phyloP scores from a whole-genome alignment of 2,888 invertebrate genomes.

The Macrosoma leucophasiata region DNA sequence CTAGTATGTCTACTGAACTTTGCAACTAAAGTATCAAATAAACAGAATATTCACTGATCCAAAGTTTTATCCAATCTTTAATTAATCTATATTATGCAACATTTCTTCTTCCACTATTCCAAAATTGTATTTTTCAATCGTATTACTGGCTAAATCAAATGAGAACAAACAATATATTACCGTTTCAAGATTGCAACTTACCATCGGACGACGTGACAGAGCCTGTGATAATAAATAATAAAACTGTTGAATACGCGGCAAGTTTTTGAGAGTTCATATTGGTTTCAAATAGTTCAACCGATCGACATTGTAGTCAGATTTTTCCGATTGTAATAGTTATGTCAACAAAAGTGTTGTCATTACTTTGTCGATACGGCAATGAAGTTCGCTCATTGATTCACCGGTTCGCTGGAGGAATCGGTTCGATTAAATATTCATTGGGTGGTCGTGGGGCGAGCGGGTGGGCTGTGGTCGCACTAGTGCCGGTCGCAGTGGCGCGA shows the following conservation, averaged over 20 bases:
- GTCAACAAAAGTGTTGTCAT: slow-evolving; percentile 50
- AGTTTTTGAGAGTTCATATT: slow-evolving; percentile 55
- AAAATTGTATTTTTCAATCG: too few relatives aligned
- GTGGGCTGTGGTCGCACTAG: slow-evolving; percentile 32
- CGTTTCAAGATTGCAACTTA: too few relatives aligned
- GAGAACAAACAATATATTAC: too few relatives aligned
- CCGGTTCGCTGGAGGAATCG: slow-evolving; percentile 45
- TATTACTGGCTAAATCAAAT: too few relatives aligned
- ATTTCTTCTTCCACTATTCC: too few relatives aligned
- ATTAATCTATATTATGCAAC: too few relatives aligned
- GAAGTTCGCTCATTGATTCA: slow-evolving; percentile 58
- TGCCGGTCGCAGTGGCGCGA: slow-evolving; percentile 33
- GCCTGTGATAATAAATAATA: slow-evolving; percentile 46
- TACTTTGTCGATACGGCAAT: slow-evolving; percentile 42
- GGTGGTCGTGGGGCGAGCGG: slow-evolving; percentile 46
- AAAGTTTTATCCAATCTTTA: too few relatives aligned
- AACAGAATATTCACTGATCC: too few relatives aligned
- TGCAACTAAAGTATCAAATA: too few relatives aligned
- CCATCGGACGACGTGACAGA: slow-evolving; percentile 55
- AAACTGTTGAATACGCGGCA: slow-evolving; percentile 43
- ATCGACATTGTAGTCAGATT: slow-evolving; percentile 56
- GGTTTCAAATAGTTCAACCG: slow-evolving; percentile 51
- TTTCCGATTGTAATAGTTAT: slow-evolving; percentile 46
- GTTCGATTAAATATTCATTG: slow-evolving; percentile 63
- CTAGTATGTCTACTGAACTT: too few relatives aligned